A percentile compares a stretch with the other conserved stretches of the same genome.
Conservation (phyloP, 2,797 vertebrate species). For the Lutjanus argentimaculatus region DNA sequence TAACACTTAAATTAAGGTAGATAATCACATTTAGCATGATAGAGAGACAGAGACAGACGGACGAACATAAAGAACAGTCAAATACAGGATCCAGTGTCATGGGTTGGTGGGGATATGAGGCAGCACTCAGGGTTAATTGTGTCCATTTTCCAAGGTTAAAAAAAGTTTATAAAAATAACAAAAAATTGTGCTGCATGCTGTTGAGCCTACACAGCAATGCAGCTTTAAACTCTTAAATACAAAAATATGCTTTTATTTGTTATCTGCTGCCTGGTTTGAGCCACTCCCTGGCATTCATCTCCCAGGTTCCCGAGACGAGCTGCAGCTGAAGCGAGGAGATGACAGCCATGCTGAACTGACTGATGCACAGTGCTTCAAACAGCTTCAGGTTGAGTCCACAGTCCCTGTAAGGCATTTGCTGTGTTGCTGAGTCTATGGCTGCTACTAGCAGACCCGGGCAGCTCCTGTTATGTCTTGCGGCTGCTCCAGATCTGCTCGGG, state of each 20-base stretch:
- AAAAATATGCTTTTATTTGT: constrained; percentile 88
- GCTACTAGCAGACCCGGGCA: constrained; percentile 76
- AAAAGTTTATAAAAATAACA: constrained; percentile 91
- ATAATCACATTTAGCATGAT: constrained; percentile 84
- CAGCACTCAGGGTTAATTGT: constrained; percentile 94
- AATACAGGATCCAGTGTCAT: constrained; percentile 92
- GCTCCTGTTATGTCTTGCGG: constrained; percentile 96
- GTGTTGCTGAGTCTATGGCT: constrained; percentile 95
- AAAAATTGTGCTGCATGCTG: constrained; percentile 79
- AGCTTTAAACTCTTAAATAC: constrained; percentile 95
- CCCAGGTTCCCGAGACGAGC: constrained; percentile 87
- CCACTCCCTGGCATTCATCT: constrained; percentile 49
- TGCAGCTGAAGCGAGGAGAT: constrained; percentile 88
- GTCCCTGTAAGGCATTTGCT: constrained; percentile 96
- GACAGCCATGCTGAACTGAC: constrained; percentile 85
- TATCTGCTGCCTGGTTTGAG: constrained; percentile 67
- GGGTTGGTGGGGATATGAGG: constrained; percentile 83
- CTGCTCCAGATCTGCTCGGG: constrained; percentile 97
- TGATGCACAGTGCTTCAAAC: constrained; percentile 88
- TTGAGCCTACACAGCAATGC: constrained; percentile 89
- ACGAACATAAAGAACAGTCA: constrained; percentile 73
- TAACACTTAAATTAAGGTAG: constrained; percentile 89
- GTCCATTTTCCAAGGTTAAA: constrained; percentile 86
- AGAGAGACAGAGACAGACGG: constrained; percentile 57
- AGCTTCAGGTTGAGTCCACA: constrained; percentile 76